These are phyloP conservation scores for Leptodactylus fuscus DNA, from an alignment of 2,113 vertebrate species.

Conservation along the genomic window DNA sequence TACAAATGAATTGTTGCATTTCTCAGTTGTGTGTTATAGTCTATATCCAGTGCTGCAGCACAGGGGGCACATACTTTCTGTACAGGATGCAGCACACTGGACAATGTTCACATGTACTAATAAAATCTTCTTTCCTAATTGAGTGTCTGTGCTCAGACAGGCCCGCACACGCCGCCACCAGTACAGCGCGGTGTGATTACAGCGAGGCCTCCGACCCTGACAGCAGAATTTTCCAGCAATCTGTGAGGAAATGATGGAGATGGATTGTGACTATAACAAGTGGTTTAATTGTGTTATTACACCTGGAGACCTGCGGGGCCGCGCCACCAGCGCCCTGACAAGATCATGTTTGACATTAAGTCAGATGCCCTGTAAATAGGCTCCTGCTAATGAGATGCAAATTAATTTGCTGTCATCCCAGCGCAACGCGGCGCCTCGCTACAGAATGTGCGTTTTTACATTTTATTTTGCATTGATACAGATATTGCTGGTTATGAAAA, in stretches of 20 bases:
- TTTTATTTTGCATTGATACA: not conserved
- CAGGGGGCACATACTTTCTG: no score
- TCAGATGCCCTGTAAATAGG: conserved; percentile 64
- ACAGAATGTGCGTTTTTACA: no score
- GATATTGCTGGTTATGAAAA: not conserved
- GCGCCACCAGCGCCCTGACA: conserved; percentile 43
- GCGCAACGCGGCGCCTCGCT: conserved; percentile 68
- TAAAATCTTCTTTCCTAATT: not conserved
- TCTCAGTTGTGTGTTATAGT: no score
- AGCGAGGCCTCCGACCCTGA: not conserved
- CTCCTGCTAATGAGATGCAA: conserved; percentile 65
- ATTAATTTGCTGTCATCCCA: conserved; percentile 56
- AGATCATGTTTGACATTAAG: conserved; percentile 62
- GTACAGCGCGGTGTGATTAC: not conserved
- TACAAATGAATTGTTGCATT: no score
- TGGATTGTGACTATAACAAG: conserved; percentile 71
- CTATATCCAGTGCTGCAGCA: no score
- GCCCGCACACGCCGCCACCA: conserved; percentile 71
- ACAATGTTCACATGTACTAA: no score
- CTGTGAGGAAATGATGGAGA: conserved; percentile 69
- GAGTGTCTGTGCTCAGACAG: conserved; percentile 72
- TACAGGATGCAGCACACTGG: no score
- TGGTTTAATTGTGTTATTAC: conserved; percentile 71
- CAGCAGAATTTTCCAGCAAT: conserved; percentile 77
- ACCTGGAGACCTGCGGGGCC: conserved; percentile 67